phyloP scores from a whole-genome alignment of 2,113 vertebrate genomes.

The Romanogobio albipinnatus region DNA sequence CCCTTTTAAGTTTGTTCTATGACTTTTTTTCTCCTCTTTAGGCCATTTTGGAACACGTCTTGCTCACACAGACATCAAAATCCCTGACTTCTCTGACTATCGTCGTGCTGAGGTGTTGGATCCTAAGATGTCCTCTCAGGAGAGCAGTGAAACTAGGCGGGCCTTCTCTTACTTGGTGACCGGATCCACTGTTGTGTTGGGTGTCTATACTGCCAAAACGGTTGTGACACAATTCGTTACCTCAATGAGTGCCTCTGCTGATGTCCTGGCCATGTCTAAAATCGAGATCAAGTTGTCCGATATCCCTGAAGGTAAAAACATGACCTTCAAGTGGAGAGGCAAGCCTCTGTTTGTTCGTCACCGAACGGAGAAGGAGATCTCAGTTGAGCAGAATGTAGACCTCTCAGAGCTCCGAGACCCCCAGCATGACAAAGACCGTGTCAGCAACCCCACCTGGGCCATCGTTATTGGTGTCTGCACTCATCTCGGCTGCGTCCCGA shows the following conservation, averaged over 20 bases:
- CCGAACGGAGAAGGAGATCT: slow-evolving; percentile 85
- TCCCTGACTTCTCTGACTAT: slow-evolving; percentile 88
- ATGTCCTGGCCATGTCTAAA: slow-evolving; percentile 89
- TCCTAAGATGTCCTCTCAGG: slow-evolving; percentile 76
- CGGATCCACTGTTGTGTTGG: slow-evolving; percentile 72
- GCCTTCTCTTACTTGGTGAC: slow-evolving; percentile 88
- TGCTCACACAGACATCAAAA: slow-evolving; percentile 81
- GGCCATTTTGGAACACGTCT: slow-evolving; percentile 25
- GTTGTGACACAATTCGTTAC: slow-evolving; percentile 84
- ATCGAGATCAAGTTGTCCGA: slow-evolving; percentile 88
- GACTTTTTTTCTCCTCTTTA: not conserved
- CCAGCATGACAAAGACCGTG: slow-evolving; percentile 80
- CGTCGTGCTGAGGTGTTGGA: slow-evolving; percentile 79
- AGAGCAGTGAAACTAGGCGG: slow-evolving; percentile 80
- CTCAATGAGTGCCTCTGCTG: slow-evolving; percentile 89
- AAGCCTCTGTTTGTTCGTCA: slow-evolving; percentile 91
- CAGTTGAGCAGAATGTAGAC: slow-evolving; percentile 78
- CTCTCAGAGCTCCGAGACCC: slow-evolving; percentile 84
- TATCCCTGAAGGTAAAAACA: slow-evolving; percentile 91
- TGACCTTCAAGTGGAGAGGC: slow-evolving; percentile 92
- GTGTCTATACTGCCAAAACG: slow-evolving; percentile 85
- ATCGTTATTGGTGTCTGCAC: slow-evolving; percentile 86
- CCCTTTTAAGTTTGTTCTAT: not conserved
- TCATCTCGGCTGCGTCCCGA: slow-evolving; percentile 90
- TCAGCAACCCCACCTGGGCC: slow-evolving; percentile 82